Conservation (phyloP, 2,888 invertebrate genomes). For the Dicycla oo region DNA sequence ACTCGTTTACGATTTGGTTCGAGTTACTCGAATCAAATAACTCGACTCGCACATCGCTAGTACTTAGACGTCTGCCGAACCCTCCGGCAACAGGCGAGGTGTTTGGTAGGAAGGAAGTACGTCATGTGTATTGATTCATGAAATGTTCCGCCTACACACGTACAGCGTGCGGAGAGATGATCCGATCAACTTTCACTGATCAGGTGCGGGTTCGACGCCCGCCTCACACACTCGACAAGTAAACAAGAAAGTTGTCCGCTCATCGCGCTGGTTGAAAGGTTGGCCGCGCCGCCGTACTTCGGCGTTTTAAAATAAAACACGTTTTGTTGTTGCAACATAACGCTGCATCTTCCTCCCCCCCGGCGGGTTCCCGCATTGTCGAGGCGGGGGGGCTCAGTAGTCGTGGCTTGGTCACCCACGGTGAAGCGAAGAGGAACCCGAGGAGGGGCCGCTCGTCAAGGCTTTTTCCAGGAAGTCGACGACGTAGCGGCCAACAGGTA, state of each 20-base stretch:
- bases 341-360: background rate
- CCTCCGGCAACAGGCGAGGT: no score
- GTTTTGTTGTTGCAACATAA: background rate
- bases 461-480: no score
- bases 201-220: slow-evolving; percentile 50
- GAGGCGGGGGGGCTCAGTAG: no score
- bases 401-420: no score
- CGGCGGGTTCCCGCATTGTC: no score
- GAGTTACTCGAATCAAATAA: no score
- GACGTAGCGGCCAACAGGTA: no score
- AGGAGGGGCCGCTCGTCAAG: no score
- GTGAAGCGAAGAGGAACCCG: no score
- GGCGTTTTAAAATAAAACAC: background rate
- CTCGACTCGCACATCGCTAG: no score
- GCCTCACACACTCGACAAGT: background rate
- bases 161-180: slow-evolving; percentile 9
- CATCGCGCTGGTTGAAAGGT: slow-evolving; percentile 30
- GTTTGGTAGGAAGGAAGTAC: slow-evolving; percentile 12
- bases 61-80: no score
- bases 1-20: no score
- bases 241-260: slow-evolving; percentile 36
- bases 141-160: slow-evolving; percentile 11
- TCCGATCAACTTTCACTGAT: slow-evolving; percentile 36
- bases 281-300: background rate
- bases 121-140: background rate